These are phyloP conservation scores for Nothobranchius furzeri DNA, from an alignment of 2,113 vertebrate genomes.

Conservation along the genomic window DNA sequence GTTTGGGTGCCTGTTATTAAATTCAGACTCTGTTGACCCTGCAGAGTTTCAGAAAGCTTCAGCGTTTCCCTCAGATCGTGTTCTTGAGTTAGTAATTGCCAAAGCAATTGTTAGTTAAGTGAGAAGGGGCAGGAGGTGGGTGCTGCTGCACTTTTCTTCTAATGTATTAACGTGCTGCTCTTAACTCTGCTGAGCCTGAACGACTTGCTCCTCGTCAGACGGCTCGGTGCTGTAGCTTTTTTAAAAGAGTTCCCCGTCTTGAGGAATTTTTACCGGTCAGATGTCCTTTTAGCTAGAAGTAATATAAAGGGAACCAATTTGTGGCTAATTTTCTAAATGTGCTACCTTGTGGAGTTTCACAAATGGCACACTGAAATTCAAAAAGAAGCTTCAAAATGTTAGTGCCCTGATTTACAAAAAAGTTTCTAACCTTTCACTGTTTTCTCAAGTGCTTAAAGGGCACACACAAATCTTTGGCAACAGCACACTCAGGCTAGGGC, in stretches of 20 bases:
- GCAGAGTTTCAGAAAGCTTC: slow-evolving; percentile 14
- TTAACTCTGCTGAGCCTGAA: slow-evolving; percentile 9
- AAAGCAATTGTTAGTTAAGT: slow-evolving; percentile 49
- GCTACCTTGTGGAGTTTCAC: not conserved
- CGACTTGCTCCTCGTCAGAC: not conserved
- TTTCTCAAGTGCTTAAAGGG: not conserved
- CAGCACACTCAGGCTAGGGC: not conserved
- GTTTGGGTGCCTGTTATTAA: slow-evolving; percentile 29
- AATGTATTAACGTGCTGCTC: slow-evolving; percentile 16
- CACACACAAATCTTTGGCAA: not conserved
- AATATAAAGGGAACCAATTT: not conserved
- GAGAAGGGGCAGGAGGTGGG: not conserved
- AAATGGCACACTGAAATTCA: not conserved
- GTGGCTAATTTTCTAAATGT: not conserved
- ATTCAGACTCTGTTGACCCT: slow-evolving; percentile 17
- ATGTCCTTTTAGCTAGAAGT: not conserved
- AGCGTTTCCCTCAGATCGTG: slow-evolving; percentile 46
- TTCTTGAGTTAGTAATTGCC: slow-evolving; percentile 44
- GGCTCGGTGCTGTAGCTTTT: slow-evolving; percentile 11
- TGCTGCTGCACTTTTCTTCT: slow-evolving; percentile 8
- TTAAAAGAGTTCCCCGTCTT: not conserved
- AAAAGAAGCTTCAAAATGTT: not conserved
- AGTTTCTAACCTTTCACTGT: not conserved
- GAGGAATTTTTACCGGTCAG: not conserved
- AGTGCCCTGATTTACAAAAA: not conserved